Evolutionary conservation across 2,797 vertebrate genomes (phyloP).

Genomic region (Mycteria americana): DNA sequence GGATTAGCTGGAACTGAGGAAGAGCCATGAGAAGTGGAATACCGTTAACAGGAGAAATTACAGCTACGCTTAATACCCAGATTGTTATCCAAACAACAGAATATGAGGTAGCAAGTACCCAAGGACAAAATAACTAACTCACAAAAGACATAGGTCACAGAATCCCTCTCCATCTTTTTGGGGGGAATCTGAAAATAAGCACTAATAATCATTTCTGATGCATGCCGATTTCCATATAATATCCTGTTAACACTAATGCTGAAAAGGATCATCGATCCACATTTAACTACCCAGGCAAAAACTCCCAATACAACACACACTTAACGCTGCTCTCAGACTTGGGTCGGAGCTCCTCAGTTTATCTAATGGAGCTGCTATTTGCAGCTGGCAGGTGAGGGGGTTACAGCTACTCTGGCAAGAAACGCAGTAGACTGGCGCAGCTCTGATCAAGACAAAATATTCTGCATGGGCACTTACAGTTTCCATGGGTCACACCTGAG

Average conservation of each 20-base stretch:
- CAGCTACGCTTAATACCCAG: not conserved
- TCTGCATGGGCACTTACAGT: not conserved
- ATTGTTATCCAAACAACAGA: not conserved
- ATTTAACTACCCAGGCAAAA: not conserved
- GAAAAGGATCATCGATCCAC: not conserved
- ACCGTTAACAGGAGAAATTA: not conserved
- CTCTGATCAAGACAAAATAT: conserved; percentile 1
- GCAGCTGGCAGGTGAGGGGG: not conserved
- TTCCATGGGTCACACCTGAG: not conserved
- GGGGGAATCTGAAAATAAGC: not conserved
- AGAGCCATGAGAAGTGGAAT: not conserved
- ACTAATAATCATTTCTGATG: not conserved
- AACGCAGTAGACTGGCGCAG: not conserved
- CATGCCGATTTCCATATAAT: not conserved
- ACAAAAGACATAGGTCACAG: not conserved
- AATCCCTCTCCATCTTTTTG: not conserved
- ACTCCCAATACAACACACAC: not conserved
- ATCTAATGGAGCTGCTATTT: not conserved
- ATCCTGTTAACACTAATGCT: not conserved
- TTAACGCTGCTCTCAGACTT: not conserved
- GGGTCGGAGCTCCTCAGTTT: not conserved
- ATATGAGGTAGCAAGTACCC: not conserved
- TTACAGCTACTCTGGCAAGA: not conserved
- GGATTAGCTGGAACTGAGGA: conserved; percentile 10
- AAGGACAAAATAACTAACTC: not conserved